Percentiles rank a stretch among this genome's conserved stretches.
phyloP scores from a whole-genome alignment of 30 jellyfish, hydroid and myxozoan genomes.

The Turritopsis dohrnii region DNA sequence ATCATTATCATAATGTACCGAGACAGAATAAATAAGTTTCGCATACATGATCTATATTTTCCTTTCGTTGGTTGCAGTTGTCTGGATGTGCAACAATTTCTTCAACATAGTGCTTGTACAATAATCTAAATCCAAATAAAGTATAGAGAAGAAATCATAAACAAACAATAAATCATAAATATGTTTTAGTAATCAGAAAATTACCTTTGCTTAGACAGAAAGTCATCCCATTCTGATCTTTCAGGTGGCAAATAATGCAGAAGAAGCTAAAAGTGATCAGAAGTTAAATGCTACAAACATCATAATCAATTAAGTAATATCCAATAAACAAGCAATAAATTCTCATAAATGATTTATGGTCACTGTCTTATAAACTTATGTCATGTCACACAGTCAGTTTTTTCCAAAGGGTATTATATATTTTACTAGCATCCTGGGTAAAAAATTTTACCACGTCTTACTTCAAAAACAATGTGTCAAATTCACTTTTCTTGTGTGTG shows the following conservation, averaged over 20 bases:
- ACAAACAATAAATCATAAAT: not conserved
- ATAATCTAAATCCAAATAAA: constrained; percentile 16
- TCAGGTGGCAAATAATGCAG: constrained; percentile 69
- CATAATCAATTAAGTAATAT: not conserved
- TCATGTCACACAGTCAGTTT: too few species aligned
- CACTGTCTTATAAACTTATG: too few species aligned
- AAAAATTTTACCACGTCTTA: too few species aligned
- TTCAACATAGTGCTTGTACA: constrained; percentile 51
- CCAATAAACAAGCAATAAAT: not conserved
- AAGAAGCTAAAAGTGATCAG: constrained; percentile 41
- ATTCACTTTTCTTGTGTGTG: too few species aligned
- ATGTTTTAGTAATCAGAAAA: too few species aligned
- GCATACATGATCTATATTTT: constrained; percentile 54
- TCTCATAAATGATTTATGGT: too few species aligned
- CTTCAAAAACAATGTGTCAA: too few species aligned
- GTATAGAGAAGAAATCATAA: not conserved
- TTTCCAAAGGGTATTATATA: too few species aligned
- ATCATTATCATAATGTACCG: too few species aligned
- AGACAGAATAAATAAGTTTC: too few species aligned
- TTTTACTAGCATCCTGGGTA: too few species aligned
- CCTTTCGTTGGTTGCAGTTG: constrained; percentile 21
- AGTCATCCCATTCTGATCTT: constrained; percentile 43
- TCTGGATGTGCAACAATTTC: constrained; percentile 72
- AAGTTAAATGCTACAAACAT: not conserved
- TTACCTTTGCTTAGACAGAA: constrained; percentile 69